phyloP scores from a whole-genome alignment of 2,113 vertebrate species.

The Bolborhynchus lineola region DNA sequence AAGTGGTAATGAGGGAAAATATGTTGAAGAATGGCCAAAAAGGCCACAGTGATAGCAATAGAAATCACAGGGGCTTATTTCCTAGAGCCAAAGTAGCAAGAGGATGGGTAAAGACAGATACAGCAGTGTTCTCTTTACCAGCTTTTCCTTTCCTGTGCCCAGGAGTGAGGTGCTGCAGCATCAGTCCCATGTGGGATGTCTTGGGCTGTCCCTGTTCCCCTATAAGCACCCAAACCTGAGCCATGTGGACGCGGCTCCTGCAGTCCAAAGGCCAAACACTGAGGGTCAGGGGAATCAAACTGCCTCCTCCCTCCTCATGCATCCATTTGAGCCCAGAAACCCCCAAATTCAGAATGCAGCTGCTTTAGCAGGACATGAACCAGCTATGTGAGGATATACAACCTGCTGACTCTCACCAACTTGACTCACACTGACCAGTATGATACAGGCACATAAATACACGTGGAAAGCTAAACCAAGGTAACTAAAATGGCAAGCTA shows the following conservation, averaged over 20 bases:
- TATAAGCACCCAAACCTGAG: not conserved
- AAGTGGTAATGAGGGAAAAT: not conserved
- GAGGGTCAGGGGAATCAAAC: not conserved
- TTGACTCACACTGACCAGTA: rapidly evolving
- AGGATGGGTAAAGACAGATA: not conserved
- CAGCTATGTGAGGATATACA: rapidly evolving
- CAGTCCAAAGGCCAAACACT: not conserved
- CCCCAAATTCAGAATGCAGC: not conserved
- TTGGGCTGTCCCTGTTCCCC: not conserved
- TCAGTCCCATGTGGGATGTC: not conserved
- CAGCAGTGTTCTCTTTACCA: rapidly evolving
- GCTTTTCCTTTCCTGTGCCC: not conserved
- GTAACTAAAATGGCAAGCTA: not conserved
- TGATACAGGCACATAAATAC: rapidly evolving
- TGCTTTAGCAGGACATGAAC: not conserved
- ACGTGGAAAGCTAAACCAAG: not conserved
- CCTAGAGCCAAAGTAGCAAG: not conserved
- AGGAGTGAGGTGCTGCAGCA: not conserved
- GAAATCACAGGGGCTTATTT: not conserved
- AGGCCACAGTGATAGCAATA: not conserved
- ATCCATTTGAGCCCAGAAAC: not conserved
- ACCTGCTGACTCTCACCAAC: not conserved
- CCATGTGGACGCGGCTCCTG: not conserved
- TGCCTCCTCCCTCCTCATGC: not conserved
- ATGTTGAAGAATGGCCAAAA: not conserved